Evolutionary conservation across 1,140 invertebrate species (phyloP).

Genomic region (Pararge aegeria): DNA sequence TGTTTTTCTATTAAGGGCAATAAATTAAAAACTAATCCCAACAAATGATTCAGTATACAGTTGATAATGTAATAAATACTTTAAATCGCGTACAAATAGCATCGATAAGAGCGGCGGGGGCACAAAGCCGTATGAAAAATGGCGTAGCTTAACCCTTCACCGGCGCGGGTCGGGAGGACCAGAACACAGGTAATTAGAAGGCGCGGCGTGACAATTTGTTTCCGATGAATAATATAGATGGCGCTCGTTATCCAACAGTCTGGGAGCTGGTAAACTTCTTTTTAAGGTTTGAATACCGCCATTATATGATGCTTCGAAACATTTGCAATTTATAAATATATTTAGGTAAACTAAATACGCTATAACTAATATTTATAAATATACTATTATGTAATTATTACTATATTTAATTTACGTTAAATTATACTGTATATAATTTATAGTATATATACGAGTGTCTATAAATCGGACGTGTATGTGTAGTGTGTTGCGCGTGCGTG

Average conservation of each 20-base stretch:
- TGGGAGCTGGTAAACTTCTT: conserved; percentile 16
- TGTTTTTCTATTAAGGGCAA: neutral
- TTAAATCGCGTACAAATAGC: conserved; percentile 54
- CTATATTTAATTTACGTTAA: too few relatives aligned
- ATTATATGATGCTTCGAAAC: too few relatives aligned
- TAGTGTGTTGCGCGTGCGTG: too few relatives aligned
- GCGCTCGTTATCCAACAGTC: conserved; percentile 34
- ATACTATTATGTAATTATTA: too few relatives aligned
- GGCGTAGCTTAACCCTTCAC: conserved; percentile 54
- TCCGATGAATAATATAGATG: conserved; percentile 20
- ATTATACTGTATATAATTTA: too few relatives aligned
- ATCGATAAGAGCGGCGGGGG: conserved; percentile 44
- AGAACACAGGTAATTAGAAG: conserved; percentile 38
- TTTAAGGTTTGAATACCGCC: too few relatives aligned
- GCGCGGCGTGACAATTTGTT: conserved; percentile 48
- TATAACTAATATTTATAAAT: too few relatives aligned
- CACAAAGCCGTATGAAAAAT: conserved; percentile 57
- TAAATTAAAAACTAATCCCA: conserved; percentile 26
- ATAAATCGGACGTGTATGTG: too few relatives aligned
- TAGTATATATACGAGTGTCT: too few relatives aligned
- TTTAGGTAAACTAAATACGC: too few relatives aligned
- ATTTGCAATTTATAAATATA: too few relatives aligned
- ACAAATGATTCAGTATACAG: conserved; percentile 37
- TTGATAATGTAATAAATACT: conserved; percentile 43
- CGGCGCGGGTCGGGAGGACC: conserved; percentile 34